Evolutionary conservation across 35 echinoderm and acorn worm genomes (phyloP), one percentile per base, ranked within the genome.

Genomic region (Stichopus chloronotus): DNA sequence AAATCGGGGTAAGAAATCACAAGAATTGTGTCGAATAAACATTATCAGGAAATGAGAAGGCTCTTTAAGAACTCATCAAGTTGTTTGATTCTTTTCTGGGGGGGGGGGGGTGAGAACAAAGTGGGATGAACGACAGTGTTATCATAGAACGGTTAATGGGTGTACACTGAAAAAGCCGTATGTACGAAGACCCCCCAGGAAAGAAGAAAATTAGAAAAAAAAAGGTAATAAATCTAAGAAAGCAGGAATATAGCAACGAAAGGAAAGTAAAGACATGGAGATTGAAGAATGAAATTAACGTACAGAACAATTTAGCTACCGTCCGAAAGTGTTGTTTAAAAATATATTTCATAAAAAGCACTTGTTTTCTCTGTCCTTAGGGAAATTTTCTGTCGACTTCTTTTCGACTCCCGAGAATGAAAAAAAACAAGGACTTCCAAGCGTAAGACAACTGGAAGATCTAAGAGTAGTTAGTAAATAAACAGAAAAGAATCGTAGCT

Each of bases 291-390:
- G 30, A 43, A 43, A 43, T 43, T 43, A 43, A 43, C 30, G 30
- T 43, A 43, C 30, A 43, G 30, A 43, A 43, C 30, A 85, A 85
- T 16, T 85, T 85, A 85, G 82, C 55, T 85, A 85, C 17, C 82
- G 82, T 85, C 24, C 19, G 52, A 85, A 85, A 85, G 82, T 85
- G 82, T 85, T 85, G 82, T 85, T 85, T 85, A 55, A 85, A 85
- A 85, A 85, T 85, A 85, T 85, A 85, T 57, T 85, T 85, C 82
- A 85, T 85, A 58, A 58, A 85, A 85, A 43, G 30, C 82, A 85
- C 82, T 85, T 85, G 82, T 85, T 85, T 85, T 43, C 17, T 85
- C 55, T 85, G 52, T 85, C 82, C 82, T 85, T 58, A 55, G 82
- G 82, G 82, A 85, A 85, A 85, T 85, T 85, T 85, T 58, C 30